Conservation (phyloP, 2,888 invertebrate species). For the Orchesellides sinensis region DNA sequence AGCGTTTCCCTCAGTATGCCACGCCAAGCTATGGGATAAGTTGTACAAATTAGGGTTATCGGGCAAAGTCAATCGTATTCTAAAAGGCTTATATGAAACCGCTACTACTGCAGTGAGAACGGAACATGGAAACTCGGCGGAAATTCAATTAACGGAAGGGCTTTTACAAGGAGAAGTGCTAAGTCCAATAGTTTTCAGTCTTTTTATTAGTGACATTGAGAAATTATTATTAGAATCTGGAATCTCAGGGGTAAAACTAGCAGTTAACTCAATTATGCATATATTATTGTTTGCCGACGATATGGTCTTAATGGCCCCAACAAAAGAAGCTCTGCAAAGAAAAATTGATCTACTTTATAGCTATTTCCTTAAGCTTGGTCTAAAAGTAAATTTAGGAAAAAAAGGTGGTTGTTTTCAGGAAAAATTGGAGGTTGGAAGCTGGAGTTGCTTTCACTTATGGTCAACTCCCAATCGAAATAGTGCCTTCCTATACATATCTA, state of each 20-base stretch:
- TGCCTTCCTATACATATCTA: slow-evolving; percentile 36
- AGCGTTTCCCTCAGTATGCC: slow-evolving; percentile 50
- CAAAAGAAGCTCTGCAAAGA: slow-evolving; percentile 23
- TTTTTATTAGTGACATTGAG: slow-evolving; percentile 56
- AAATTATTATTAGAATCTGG: not conserved
- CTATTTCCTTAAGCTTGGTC: slow-evolving; percentile 18
- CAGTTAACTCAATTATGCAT: slow-evolving; percentile 9
- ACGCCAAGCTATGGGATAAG: slow-evolving; percentile 49
- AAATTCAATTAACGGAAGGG: slow-evolving; percentile 9
- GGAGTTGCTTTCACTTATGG: slow-evolving; percentile 17
- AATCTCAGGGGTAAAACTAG: slow-evolving; percentile 3
- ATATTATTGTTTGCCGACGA: slow-evolving; percentile 58
- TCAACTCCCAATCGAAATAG: slow-evolving; percentile 30
- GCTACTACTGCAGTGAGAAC: slow-evolving; percentile 8
- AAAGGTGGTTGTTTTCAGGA: slow-evolving; percentile 64
- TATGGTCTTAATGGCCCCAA: slow-evolving; percentile 37
- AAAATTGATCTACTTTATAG: slow-evolving; percentile 31
- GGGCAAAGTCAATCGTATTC: slow-evolving; percentile 38
- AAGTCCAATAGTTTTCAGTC: slow-evolving; percentile 51
- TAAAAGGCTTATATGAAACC: slow-evolving; percentile 41
- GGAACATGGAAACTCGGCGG: not conserved
- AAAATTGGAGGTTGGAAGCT: slow-evolving; percentile 18
- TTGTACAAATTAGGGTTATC: slow-evolving; percentile 42
- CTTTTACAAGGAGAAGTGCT: slow-evolving; percentile 53
- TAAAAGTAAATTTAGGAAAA: slow-evolving; percentile 51